These are phyloP conservation scores for Cylloceria caligata DNA, from an alignment of 2,888 invertebrate species.

Conservation along the genomic window DNA sequence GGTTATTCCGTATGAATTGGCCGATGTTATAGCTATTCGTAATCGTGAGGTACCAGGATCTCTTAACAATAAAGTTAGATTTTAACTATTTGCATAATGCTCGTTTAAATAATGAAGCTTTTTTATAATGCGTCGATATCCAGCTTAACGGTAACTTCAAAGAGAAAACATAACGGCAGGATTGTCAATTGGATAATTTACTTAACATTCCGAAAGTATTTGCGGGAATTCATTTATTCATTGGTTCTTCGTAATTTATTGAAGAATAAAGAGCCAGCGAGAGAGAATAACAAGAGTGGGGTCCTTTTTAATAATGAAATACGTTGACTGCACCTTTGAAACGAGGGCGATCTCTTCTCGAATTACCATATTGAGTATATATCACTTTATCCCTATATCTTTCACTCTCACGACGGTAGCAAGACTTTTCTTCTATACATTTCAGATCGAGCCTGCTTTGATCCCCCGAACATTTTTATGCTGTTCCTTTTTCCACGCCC, in stretches of 20 bases:
- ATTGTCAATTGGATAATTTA: too few species aligned
- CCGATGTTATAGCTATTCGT: too few species aligned
- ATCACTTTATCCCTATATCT: constrained; percentile 30
- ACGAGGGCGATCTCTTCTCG: neutral
- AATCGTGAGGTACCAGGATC: too few species aligned
- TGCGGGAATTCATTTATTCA: neutral
- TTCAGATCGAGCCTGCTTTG: constrained; percentile 46
- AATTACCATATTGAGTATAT: constrained; percentile 19
- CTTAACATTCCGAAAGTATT: neutral
- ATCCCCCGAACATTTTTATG: constrained; percentile 33
- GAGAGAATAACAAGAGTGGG: neutral
- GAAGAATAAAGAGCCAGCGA: neutral
- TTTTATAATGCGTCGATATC: too few species aligned
- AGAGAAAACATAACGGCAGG: too few species aligned
- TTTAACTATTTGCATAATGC: neutral
- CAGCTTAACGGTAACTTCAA: too few species aligned
- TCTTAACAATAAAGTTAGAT: too few species aligned
- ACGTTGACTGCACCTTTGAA: neutral
- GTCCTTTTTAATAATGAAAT: neutral
- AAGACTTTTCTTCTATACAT: constrained; percentile 45
- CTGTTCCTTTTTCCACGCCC: constrained; percentile 27
- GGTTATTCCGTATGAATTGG: neutral
- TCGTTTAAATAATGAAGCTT: too few species aligned
- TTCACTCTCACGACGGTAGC: constrained; percentile 19
- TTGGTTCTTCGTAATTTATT: neutral